These are phyloP conservation scores for Cylloceria caligata DNA, from an alignment of 2,888 invertebrate species.

Conservation along the genomic window DNA sequence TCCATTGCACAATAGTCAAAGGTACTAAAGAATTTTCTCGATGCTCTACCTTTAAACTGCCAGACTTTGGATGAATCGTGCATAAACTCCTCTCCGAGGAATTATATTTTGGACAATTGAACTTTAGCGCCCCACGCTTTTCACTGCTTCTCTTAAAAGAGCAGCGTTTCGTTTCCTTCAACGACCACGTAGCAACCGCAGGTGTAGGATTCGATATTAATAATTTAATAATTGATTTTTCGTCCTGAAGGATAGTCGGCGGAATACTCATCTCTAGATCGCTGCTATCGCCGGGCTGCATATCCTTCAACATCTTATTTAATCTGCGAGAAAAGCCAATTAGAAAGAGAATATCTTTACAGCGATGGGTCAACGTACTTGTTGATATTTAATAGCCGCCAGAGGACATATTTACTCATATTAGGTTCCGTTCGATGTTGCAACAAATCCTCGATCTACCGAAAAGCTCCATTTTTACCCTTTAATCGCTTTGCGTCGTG, in stretches of 20 bases:
- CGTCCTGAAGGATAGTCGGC: constrained; percentile 75
- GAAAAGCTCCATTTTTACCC: constrained; percentile 35
- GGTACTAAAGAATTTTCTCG: not conserved
- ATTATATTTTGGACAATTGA: constrained; percentile 76
- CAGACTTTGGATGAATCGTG: constrained; percentile 76
- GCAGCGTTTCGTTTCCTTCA: constrained; percentile 81
- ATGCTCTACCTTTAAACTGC: constrained; percentile 76
- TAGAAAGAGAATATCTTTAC: not conserved
- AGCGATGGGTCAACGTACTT: constrained; percentile 77
- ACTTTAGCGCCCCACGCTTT: constrained; percentile 74
- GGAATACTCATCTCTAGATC: constrained; percentile 77
- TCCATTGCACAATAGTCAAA: not conserved
- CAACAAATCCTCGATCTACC: constrained; percentile 82
- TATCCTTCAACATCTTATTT: constrained; percentile 75
- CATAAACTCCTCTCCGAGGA: constrained; percentile 82
- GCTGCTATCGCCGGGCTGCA: constrained; percentile 73
- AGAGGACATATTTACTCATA: constrained; percentile 82
- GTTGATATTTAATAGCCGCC: constrained; percentile 83
- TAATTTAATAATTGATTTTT: constrained; percentile 76
- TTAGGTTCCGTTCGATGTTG: constrained; percentile 72
- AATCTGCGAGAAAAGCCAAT: constrained; percentile 72
- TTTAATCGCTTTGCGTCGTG: not conserved
- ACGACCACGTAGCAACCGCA: constrained; percentile 73
- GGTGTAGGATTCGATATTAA: constrained; percentile 79
- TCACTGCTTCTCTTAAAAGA: constrained; percentile 76